These are phyloP conservation scores for Frankliniella fusca DNA, from an alignment of 2,888 invertebrate species.

Conservation along the genomic window DNA sequence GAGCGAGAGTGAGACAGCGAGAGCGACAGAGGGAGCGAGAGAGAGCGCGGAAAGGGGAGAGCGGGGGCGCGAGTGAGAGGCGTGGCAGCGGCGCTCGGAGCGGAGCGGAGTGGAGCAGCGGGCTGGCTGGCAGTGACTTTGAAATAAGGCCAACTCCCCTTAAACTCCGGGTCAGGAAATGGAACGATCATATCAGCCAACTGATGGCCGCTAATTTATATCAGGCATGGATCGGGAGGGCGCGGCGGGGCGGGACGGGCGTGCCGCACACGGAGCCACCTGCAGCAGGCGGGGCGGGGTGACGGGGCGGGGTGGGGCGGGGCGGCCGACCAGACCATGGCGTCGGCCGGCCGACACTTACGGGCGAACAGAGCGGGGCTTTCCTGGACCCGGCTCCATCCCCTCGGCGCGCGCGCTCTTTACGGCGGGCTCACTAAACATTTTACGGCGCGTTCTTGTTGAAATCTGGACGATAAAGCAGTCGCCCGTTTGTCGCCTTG, in stretches of 20 bases:
- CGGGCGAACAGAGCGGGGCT: too few relatives aligned
- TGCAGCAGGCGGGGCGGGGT: background rate
- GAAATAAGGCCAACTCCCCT: constrained; percentile 22
- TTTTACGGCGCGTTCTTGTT: constrained; percentile 16
- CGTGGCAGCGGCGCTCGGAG: background rate
- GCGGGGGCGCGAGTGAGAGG: background rate
- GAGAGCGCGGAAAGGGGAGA: background rate
- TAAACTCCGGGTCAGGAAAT: constrained; percentile 17
- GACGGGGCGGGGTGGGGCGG: background rate
- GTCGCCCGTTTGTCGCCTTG: constrained; percentile 5
- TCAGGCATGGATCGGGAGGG: background rate
- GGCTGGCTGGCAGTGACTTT: background rate
- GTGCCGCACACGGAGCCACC: background rate
- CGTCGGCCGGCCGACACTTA: too few relatives aligned
- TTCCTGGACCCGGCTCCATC: background rate
- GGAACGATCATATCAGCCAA: constrained; percentile 16
- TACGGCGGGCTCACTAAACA: constrained; percentile 18
- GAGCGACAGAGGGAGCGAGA: too few relatives aligned
- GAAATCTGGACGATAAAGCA: constrained; percentile 18
- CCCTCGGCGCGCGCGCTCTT: background rate
- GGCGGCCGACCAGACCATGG: background rate
- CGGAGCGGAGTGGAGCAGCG: background rate
- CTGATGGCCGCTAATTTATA: constrained; percentile 25
- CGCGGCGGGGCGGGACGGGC: background rate
- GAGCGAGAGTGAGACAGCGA: too few relatives aligned